Evolutionary conservation across 2,113 vertebrate species (phyloP).

Genomic region (Aviceda subcristata): DNA sequence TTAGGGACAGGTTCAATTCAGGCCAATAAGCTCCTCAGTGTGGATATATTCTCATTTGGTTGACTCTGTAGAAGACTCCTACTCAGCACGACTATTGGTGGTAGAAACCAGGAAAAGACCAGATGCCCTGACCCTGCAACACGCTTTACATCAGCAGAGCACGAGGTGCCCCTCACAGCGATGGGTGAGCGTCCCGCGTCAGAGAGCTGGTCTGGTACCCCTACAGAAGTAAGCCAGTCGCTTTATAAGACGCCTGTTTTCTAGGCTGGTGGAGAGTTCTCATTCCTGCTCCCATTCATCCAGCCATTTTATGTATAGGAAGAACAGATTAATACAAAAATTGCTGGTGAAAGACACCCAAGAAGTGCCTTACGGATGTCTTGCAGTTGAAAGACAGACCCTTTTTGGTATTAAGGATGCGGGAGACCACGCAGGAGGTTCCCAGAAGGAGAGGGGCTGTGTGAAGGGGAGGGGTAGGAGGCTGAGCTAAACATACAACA

Average conservation of each 20-base stretch:
- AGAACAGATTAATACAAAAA: neutral
- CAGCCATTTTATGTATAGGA: neutral
- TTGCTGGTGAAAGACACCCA: neutral
- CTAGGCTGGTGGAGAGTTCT: neutral
- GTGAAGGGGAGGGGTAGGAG: neutral
- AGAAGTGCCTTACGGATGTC: neutral
- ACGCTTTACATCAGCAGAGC: neutral
- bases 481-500: neutral
- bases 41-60: neutral
- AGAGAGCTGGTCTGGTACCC: neutral
- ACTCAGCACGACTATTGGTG: neutral
- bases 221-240: neutral
- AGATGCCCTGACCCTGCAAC: neutral
- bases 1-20: neutral
- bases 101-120: neutral
- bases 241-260: neutral
- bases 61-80: neutral
- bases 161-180: neutral
- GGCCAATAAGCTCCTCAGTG: neutral
- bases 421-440: neutral
- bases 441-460: neutral
- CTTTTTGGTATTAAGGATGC: neutral
- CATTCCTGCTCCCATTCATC: neutral
- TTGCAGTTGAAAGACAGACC: neutral
- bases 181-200: neutral